phyloP scores from a whole-genome alignment of 2,113 vertebrate genomes.

The Anoura caudifer region DNA sequence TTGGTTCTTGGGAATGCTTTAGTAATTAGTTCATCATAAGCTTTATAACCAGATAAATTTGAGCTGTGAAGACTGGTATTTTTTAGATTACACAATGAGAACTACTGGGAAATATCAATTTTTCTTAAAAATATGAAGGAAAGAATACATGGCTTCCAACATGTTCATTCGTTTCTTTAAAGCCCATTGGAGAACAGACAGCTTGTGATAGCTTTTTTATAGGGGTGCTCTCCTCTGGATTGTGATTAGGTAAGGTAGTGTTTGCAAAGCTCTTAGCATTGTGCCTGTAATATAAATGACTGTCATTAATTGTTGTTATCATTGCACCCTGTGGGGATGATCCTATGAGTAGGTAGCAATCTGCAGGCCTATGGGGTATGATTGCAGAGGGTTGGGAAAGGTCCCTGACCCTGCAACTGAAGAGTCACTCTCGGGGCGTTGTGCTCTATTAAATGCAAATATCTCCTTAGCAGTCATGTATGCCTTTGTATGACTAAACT shows the following conservation, averaged over 20 bases:
- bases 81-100: background rate
- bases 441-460: background rate
- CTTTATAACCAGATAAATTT: background rate
- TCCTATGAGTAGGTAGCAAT: background rate
- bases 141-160: background rate
- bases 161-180: background rate
- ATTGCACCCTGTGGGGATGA: background rate
- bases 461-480: background rate
- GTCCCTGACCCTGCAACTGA: background rate
- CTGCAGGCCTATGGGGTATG: background rate
- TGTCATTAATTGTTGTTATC: background rate
- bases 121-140: background rate
- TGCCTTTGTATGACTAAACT: background rate
- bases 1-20: constrained; percentile 24
- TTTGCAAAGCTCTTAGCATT: background rate
- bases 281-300: background rate
- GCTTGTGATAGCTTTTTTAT: background rate
- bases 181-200: background rate
- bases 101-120: background rate
- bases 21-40: constrained; percentile 25
- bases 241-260: background rate
- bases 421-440: background rate
- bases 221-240: background rate
- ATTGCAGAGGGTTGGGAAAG: background rate
- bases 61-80: background rate